phyloP scores from a whole-genome alignment of 2,888 invertebrate species.

The Schrankia costaestrigalis region DNA sequence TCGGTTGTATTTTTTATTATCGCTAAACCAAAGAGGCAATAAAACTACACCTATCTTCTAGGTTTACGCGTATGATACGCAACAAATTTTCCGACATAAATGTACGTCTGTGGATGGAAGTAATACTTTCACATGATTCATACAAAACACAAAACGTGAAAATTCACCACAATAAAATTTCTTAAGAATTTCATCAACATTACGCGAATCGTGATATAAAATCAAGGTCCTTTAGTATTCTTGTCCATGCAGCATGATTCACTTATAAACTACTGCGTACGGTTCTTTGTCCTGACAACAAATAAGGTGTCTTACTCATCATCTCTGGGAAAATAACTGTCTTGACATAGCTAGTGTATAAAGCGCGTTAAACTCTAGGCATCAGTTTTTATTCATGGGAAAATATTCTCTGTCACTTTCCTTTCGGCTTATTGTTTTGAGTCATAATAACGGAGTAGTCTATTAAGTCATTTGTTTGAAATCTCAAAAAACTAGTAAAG shows the following conservation, averaged over 20 bases:
- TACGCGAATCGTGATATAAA: conserved; percentile 1
- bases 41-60: too few species aligned
- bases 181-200: not conserved
- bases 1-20: too few species aligned
- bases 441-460: conserved; percentile 9
- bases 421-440: conserved; percentile 9
- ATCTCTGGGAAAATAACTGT: conserved; percentile 37
- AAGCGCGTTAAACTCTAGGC: conserved; percentile 9
- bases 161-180: too few species aligned
- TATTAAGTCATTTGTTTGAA: not conserved
- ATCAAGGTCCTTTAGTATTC: conserved; percentile 28
- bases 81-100: too few species aligned
- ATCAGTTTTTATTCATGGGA: conserved; percentile 15
- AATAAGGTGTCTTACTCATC: conserved; percentile 37
- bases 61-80: too few species aligned
- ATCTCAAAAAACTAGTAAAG: too few species aligned
- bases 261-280: conserved; percentile 21
- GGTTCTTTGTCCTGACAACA: conserved; percentile 43
- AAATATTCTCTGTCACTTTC: conserved; percentile 9
- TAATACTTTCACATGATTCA: too few species aligned
- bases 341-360: conserved; percentile 15
- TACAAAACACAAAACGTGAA: too few species aligned
- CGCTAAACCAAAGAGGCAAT: too few species aligned
- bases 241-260: conserved; percentile 22
- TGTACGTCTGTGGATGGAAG: too few species aligned